Evolutionary conservation across 2,888 invertebrate genomes (phyloP).

Genomic region (Branchinecta sandiegonensis): DNA sequence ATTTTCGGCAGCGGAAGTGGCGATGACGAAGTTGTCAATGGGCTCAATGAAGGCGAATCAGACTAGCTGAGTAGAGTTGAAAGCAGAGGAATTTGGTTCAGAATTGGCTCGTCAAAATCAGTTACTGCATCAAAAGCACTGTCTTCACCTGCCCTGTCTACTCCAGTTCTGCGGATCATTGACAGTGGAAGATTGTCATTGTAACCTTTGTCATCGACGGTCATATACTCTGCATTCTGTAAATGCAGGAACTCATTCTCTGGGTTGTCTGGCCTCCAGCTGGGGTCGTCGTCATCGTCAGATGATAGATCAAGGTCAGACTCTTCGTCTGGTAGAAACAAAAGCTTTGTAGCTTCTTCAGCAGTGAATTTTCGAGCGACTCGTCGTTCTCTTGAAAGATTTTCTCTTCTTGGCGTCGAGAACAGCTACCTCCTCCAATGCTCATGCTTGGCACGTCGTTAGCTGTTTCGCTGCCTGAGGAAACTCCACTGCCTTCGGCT

Average conservation of each 20-base stretch:
- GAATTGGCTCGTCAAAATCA: not conserved
- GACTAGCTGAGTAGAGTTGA: too few species aligned
- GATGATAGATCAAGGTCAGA: not conserved
- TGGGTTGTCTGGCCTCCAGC: not conserved
- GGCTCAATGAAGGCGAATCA: too few species aligned
- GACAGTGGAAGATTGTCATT: too few species aligned
- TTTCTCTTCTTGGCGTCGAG: not conserved
- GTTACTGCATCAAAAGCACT: not conserved
- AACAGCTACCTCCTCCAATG: not conserved
- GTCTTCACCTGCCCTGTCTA: not conserved
- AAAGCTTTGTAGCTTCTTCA: not conserved
- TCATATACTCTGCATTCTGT: not conserved
- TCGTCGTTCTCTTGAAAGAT: not conserved
- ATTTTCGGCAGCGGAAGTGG: too few species aligned
- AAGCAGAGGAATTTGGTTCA: conserved; percentile 6
- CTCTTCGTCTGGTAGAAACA: not conserved
- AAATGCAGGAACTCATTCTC: not conserved
- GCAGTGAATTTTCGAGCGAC: not conserved
- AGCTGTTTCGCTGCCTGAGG: not conserved
- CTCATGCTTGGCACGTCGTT: not conserved
- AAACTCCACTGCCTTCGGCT: too few species aligned
- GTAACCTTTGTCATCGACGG: too few species aligned
- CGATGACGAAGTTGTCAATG: too few species aligned
- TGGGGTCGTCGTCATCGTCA: not conserved
- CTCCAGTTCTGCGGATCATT: not conserved